Evolutionary conservation across 2,113 vertebrate genomes (phyloP).

Genomic region (Trinectes maculatus): DNA sequence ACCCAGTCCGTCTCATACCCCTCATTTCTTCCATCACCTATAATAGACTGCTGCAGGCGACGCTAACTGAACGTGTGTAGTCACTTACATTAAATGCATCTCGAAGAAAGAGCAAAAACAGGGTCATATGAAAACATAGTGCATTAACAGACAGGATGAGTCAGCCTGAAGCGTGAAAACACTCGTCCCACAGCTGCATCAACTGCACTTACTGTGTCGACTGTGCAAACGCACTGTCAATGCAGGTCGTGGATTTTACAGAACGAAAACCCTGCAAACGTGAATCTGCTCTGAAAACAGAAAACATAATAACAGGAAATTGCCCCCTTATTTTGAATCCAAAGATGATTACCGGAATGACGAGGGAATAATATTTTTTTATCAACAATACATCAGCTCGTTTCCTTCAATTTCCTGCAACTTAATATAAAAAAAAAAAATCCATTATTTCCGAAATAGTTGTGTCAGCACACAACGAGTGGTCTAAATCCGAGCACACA

Average conservation of each 20-base stretch:
- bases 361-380: not conserved
- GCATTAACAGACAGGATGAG: conserved; percentile 6
- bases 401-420: not conserved
- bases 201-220: conserved; percentile 8
- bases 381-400: not conserved
- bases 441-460: not conserved
- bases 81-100: conserved; percentile 29
- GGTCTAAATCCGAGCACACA: not conserved
- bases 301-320: conserved; percentile 28
- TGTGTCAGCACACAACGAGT: not conserved
- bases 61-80: conserved; percentile 21
- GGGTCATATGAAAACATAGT: conserved; percentile 18
- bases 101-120: conserved; percentile 20
- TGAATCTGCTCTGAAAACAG: conserved; percentile 7
- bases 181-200: conserved; percentile 6
- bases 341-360: not conserved
- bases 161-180: conserved; percentile 29
- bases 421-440: not conserved
- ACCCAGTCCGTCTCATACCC: not conserved
- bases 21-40: conserved; percentile 3
- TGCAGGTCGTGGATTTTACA: not conserved
- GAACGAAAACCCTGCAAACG: not conserved
- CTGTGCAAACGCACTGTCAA: conserved; percentile 11
- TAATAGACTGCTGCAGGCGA: conserved; percentile 6
- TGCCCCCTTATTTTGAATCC: not conserved